These are phyloP conservation scores for Thalassarche chlororhynchos DNA, from an alignment of 2,113 vertebrate species.

Conservation along the genomic window DNA sequence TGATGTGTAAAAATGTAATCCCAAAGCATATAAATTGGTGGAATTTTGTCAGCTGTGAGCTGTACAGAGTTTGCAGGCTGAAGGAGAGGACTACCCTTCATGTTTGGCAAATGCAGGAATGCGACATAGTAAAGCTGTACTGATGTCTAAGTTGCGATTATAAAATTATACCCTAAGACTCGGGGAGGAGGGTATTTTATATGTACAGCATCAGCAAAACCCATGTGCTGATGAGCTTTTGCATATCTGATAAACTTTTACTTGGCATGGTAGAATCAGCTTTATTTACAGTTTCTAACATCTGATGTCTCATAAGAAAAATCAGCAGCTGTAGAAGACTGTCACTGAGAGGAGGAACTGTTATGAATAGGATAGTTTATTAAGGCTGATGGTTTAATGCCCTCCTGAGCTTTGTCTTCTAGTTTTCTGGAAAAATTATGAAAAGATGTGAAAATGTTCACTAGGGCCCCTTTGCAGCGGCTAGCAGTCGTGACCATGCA, in stretches of 20 bases:
- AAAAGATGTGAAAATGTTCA: not conserved
- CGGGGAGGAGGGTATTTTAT: not conserved
- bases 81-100: not conserved
- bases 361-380: not conserved
- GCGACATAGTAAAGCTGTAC: slow-evolving; percentile 32
- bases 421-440: not conserved
- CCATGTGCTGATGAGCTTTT: not conserved
- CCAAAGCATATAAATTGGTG: not conserved
- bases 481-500: not conserved
- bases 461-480: not conserved
- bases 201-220: not conserved
- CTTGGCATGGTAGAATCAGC: not conserved
- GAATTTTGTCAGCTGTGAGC: not conserved
- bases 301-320: not conserved
- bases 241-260: not conserved
- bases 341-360: not conserved
- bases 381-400: not conserved
- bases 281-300: slow-evolving; percentile 5
- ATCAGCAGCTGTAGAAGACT: not conserved
- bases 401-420: not conserved
- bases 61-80: not conserved
- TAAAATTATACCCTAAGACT: not conserved
- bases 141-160: not conserved
- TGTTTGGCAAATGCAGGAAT: not conserved
- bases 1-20: not conserved